Evolutionary conservation across 1,140 invertebrate species (phyloP), one percentile per base, ranked within the genome.

Genomic region (Mizuhopecten yessoensis): DNA sequence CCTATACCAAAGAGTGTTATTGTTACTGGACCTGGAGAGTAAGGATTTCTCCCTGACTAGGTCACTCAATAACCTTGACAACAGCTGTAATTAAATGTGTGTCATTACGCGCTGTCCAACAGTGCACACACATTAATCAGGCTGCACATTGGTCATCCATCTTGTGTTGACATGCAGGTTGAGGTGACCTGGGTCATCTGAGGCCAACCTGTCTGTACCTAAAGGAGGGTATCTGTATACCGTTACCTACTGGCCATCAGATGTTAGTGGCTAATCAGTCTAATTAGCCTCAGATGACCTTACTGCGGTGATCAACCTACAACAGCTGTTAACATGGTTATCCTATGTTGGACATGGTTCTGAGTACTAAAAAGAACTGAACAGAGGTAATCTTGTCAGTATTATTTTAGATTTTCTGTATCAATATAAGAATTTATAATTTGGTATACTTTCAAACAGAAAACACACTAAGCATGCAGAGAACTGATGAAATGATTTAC

Each of bases 141-240:
- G n/a, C 57, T 75, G 57, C n/a, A 75, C 17, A 75, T 75, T 75
- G 57, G 57, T n/a, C 9, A 75, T 75, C 17, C 29, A 75, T 75
- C 57, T 75, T n/a, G 1, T 75, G 57, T 75, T 75, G 57, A 75
- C 57, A 75, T 23, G 57, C 57, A 75, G 57, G 57, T 75, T n/a
- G n/a, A n/a, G 5, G 57, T 75, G 57, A 75, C 57, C 57, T 9
- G 57, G 57, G 57, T 75, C 57, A 29, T 75, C n/a, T 75, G 1
- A 75, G 57, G 57, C 57, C 9, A 75, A 75, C 17, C 42, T 29
- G 57, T 75, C 57, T 29, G 1, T 1, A 75, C 5, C 42, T 13
- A 45, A 17, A 45, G 9, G 1, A 13, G 42, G 17, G 42, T 17
- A 45, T 75, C 5, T 75, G n/a, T 29, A 75, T 13, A 29, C 15